These are phyloP conservation scores for Gryon sp. DNA, from an alignment of 1,140 invertebrate species.

Conservation along the genomic window DNA sequence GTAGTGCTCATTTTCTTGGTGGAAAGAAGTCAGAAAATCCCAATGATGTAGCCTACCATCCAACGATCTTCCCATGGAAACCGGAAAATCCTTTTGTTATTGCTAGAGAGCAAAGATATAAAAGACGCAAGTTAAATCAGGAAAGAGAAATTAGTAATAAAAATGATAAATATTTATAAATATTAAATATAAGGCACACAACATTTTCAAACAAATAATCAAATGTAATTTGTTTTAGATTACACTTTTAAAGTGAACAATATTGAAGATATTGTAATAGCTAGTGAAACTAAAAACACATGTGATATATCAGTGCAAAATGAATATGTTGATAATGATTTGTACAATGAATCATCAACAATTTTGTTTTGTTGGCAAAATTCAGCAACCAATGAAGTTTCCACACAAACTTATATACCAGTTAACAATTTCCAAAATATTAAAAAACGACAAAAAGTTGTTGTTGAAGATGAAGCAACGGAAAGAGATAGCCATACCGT, in stretches of 20 bases:
- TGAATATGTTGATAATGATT: conserved; percentile 7
- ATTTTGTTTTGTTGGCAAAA: conserved; percentile 32
- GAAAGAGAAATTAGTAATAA: background rate
- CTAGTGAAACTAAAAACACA: background rate
- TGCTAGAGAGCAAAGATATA: conserved; percentile 6
- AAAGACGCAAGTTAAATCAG: background rate
- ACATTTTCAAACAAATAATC: no score
- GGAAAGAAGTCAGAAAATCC: conserved; percentile 12
- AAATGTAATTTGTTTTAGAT: background rate
- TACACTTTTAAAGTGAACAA: background rate
- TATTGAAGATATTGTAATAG: background rate
- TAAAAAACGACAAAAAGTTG: conserved; percentile 5
- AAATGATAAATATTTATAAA: conserved; percentile 1
- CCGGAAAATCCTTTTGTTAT: conserved; percentile 4
- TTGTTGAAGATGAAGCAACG: conserved; percentile 3
- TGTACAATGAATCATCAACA: background rate
- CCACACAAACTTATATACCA: conserved; percentile 25
- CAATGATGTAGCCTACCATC: conserved; percentile 16
- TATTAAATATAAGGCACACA: no score
- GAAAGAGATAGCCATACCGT: background rate
- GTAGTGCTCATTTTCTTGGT: conserved; percentile 15
- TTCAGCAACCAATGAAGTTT: conserved; percentile 23
- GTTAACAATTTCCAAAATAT: conserved; percentile 7
- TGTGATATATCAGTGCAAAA: conserved; percentile 9
- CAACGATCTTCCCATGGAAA: conserved; percentile 34